Percentiles rank a stretch among this genome's conserved stretches.
Conservation (phyloP, 2,797 vertebrate genomes). For the Chaunax sp. region DNA sequence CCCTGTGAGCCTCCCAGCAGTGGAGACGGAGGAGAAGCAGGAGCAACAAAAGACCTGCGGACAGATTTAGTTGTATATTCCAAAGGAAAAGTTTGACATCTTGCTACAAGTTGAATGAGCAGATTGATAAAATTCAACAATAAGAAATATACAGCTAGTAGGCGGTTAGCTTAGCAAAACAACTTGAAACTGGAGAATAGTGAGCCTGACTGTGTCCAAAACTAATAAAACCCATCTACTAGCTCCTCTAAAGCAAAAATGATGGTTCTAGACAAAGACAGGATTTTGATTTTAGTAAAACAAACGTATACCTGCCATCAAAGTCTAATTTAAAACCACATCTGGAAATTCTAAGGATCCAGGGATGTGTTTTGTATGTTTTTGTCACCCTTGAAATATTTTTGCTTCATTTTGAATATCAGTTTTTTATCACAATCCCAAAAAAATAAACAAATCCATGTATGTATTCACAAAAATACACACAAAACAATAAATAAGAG, state of each 20-base stretch:
- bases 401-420: no score
- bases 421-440: not conserved
- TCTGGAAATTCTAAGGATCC: not conserved
- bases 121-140: no score
- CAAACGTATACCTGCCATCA: not conserved
- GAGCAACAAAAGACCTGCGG: constrained; percentile 12
- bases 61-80: constrained; percentile 6
- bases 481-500: not conserved
- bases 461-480: no score
- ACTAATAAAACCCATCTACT: no score
- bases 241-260: no score
- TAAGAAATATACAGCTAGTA: no score
- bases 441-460: no score
- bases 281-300: no score
- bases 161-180: not conserved
- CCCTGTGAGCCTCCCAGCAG: no score
- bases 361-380: no score
- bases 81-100: constrained; percentile 17
- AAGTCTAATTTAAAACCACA: not conserved
- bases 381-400: no score
- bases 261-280: not conserved
- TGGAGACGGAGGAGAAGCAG: not conserved
- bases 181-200: not conserved
- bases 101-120: constrained; percentile 5
- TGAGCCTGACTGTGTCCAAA: not conserved